Base-by-base conservation (phyloP, 2,888 invertebrate genomes). In the Exephanes ischioxanthus region DNA sequence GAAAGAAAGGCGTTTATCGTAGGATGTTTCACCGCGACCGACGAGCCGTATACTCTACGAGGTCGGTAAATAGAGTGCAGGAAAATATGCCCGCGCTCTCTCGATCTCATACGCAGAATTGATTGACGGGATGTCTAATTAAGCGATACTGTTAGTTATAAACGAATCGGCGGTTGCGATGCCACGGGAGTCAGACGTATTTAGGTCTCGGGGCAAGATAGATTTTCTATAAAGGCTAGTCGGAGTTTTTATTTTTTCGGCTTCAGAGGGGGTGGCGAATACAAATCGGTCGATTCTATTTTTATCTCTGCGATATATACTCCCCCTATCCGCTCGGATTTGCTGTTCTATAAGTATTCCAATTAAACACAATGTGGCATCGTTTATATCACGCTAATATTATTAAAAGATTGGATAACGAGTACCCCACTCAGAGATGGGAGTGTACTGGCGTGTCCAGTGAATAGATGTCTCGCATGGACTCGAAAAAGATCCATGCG, bases 161-260 rank as follows among this genome's bases (percentile, higher is more conserved):
- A 63, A n/a, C 75, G 19, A 26, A 45, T 61, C 63, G 63, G 48
- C 63, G 63, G 7, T 75, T 63, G n/a, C 26, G 75, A 63, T 75
- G 51, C 63, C 19, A 5, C 63, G 14, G 48, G 22, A 63, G 30
- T 75, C 48, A 33, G 51, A 63, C 63, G 19, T 63, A 75, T 75
- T 75, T 63, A 63, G 75, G 63, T 75, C 75, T 63, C 63, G 48
- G 61, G 61, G 41, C 73, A 61, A 19, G 45, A 61, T 73, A 73
- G 22, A 73, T 63, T 75, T 61, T 33, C 63, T 61, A 63, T 51
- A 63, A 61, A 45, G 76, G 19, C 19, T 33, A 33, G 22, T 51
- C 22, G 26, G 45, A 9, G n/a, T 63, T 37, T 6, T 79, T 14
- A 6, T 71, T 71, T 51, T 53, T 30, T 30, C 51, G 70, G 16